Conservation (phyloP, 1,140 invertebrate species). For the Gryon sp. region DNA sequence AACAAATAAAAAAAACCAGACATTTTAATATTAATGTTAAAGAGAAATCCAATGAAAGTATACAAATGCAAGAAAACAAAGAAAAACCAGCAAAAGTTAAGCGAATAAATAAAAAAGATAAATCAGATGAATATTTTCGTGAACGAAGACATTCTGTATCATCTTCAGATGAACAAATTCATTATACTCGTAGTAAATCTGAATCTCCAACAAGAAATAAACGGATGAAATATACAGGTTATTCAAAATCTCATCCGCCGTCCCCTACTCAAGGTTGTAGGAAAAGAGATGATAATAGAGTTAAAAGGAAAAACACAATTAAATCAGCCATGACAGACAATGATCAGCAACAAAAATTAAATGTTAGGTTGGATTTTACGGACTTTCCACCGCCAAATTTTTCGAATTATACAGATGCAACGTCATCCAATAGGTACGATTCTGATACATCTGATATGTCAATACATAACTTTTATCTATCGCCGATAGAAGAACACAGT, state of each 20-base stretch:
- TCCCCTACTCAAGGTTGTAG: too few species aligned
- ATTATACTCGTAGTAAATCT: constrained; percentile 34
- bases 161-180: constrained; percentile 34
- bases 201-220: constrained; percentile 62
- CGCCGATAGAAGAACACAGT: constrained; percentile 82
- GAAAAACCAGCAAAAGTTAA: constrained; percentile 1
- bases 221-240: constrained; percentile 23
- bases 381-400: constrained; percentile 69
- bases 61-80: not conserved
- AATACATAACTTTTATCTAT: constrained; percentile 73
- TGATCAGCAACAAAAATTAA: constrained; percentile 34
- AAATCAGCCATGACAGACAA: too few species aligned
- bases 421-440: not conserved
- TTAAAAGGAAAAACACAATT: constrained; percentile 4
- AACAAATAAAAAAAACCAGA: too few species aligned
- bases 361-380: constrained; percentile 68
- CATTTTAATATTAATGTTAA: too few species aligned
- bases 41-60: too few species aligned
- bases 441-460: constrained; percentile 38
- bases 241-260: constrained; percentile 46
- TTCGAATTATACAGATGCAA: constrained; percentile 11
- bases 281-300: too few species aligned
- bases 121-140: not conserved
- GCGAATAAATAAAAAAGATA: constrained; percentile 12
- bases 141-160: constrained; percentile 15